Base-by-base conservation (phyloP, 1,140 invertebrate species). In the Melipona quadrifasciata region DNA sequence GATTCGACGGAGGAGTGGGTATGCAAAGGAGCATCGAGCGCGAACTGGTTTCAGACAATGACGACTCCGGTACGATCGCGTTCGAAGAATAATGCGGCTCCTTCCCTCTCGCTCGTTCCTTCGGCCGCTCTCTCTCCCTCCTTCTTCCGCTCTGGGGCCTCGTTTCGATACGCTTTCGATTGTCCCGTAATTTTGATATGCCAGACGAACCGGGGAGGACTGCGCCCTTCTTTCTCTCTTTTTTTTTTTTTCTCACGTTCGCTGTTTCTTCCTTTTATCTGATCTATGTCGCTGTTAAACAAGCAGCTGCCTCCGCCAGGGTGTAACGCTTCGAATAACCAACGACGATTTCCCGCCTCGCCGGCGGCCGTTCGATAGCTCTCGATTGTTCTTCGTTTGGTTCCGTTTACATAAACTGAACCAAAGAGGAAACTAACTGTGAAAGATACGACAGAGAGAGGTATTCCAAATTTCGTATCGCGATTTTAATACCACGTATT, bases 1-100 rank as follows among this genome's bases (percentile, higher is more conserved):
- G 91, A 93, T 92, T 92, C 89, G 92, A 90, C 86, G 74, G 89
- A 91, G 90, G 89, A 93, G 91, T 90, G 87, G 84, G 92, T 94
- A 94, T 94, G 93, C 92, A 92, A 93, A 94, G 82, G 86, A 91
- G 91, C 87, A 90, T 80, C 78, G 39, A 90, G 80, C 89, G 91
- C 91, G 92, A 94, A 95, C 94, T 94, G 93, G 94, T 95, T 95
- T 93, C 92, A 93, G 91, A 94, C 93, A 94, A 94, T 94, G 90
- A 91, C 91, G 86, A 85, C 83, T 77, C 72, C 84, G 89, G 83
- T 89, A 68, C 84, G 84, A 90, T 91, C 86, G 80, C 82, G 89
- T 91, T 84, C 89, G 86, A 87, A 88, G 88, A 88, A 92, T 90
- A 88, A 86, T 86, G 75, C 64, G 77, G 68, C 82, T 47, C 64